Percentiles rank a stretch among this genome's conserved stretches.
These are phyloP conservation scores for Cardinalis cardinalis DNA, from an alignment of 2,113 vertebrate species.

Conservation along the genomic window DNA sequence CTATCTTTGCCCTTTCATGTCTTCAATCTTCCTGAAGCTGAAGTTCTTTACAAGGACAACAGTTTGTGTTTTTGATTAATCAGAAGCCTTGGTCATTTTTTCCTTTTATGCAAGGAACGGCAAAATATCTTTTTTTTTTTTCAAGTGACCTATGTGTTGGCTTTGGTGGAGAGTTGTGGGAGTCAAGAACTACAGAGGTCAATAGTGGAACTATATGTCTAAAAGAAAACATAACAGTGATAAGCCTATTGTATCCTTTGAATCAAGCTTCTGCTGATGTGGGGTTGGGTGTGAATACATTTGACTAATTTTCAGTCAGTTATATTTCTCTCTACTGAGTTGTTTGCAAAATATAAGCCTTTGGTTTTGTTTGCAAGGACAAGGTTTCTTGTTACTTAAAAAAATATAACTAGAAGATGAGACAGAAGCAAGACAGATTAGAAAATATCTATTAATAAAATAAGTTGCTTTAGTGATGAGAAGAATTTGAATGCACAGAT, in stretches of 20 bases:
- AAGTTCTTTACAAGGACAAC: constrained; percentile 9
- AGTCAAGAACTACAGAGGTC: neutral
- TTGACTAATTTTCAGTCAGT: neutral
- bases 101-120: neutral
- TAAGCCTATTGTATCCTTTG: neutral
- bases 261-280: neutral
- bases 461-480: neutral
- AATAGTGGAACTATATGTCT: neutral
- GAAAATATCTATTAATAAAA: neutral
- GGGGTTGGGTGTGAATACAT: neutral
- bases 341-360: neutral
- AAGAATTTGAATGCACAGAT: neutral
- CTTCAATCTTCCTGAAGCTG: constrained; percentile 11
- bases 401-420: neutral
- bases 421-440: neutral
- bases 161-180: neutral
- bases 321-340: neutral
- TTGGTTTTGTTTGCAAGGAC: neutral
- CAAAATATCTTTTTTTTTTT: neutral
- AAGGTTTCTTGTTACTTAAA: neutral
- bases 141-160: neutral
- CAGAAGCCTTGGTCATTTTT: neutral
- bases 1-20: constrained; percentile 2
- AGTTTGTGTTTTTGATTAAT: neutral
- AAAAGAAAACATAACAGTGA: neutral